phyloP scores from a whole-genome alignment of 2,888 invertebrate species.

The Elegia similella region DNA sequence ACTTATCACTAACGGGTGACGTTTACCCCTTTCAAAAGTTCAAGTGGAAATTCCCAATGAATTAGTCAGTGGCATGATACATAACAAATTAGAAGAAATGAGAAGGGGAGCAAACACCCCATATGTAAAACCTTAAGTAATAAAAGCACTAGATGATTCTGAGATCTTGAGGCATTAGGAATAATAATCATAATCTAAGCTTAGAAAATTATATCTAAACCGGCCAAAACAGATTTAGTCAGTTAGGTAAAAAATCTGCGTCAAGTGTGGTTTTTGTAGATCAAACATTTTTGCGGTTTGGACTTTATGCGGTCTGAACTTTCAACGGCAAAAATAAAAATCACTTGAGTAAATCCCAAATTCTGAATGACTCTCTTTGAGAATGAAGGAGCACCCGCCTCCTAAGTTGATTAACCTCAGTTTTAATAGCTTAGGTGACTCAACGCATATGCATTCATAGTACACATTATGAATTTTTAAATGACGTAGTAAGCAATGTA shows the following conservation, averaged over 20 bases:
- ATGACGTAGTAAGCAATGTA: background rate
- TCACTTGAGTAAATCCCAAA: slow-evolving; percentile 8
- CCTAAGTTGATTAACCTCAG: background rate
- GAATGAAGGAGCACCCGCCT: slow-evolving; percentile 2
- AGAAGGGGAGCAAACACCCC: background rate
- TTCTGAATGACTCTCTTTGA: background rate
- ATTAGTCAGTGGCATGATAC: background rate
- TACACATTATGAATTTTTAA: background rate
- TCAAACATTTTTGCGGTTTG: no score
- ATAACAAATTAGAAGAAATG: background rate
- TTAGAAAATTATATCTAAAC: no score
- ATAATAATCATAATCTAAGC: no score
- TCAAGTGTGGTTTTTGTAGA: no score
- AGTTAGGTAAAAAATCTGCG: no score
- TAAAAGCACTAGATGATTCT: no score
- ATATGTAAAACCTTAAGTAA: no score
- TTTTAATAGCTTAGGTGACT: slow-evolving; percentile 4
- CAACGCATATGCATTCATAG: background rate
- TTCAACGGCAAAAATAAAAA: background rate
- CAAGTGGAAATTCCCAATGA: background rate
- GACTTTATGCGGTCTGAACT: no score
- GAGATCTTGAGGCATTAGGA: no score
- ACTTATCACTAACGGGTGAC: background rate
- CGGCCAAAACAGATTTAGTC: no score
- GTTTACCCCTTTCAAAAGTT: background rate